Percentiles rank a stretch among this genome's conserved stretches.
Conservation (phyloP, 2,113 vertebrate genomes). For the Corythaeola cristata region DNA sequence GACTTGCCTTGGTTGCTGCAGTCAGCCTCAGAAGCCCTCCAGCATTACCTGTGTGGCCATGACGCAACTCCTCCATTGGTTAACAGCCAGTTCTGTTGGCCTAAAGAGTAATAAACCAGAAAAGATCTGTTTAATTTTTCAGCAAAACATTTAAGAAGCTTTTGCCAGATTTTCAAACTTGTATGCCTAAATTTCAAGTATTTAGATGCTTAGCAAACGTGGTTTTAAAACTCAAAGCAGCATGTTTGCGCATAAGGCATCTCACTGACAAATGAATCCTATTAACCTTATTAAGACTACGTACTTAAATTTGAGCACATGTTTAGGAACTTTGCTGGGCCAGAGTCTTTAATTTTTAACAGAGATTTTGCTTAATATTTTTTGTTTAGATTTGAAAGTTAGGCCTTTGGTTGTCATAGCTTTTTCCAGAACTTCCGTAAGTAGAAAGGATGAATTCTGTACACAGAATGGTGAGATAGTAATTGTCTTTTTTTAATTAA, state of each 20-base stretch:
- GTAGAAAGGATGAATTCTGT: background rate
- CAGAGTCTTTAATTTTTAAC: background rate
- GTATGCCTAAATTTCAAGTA: background rate
- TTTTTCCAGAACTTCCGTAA: background rate
- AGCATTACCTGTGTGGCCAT: background rate
- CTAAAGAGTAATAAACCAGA: background rate
- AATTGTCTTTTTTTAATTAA: background rate
- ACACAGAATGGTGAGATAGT: background rate
- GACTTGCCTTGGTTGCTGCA: background rate
- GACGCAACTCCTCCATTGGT: background rate
- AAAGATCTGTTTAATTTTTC: background rate
- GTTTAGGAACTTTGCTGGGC: background rate
- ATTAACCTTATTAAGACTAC: background rate
- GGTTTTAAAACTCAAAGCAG: background rate
- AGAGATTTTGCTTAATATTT: background rate
- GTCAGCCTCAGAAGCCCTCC: background rate
- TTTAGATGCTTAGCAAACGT: background rate
- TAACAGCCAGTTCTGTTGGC: background rate
- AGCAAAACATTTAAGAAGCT: background rate
- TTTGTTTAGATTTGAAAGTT: background rate
- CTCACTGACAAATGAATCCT: constrained; percentile 9
- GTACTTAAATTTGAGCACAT: background rate
- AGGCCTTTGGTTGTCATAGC: background rate
- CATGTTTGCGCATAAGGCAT: background rate
- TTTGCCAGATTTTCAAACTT: background rate